A percentile compares a stretch with the other conserved stretches of the same genome.
Evolutionary conservation across 1,140 invertebrate genomes (phyloP).

Genomic region (Ips typographus): DNA sequence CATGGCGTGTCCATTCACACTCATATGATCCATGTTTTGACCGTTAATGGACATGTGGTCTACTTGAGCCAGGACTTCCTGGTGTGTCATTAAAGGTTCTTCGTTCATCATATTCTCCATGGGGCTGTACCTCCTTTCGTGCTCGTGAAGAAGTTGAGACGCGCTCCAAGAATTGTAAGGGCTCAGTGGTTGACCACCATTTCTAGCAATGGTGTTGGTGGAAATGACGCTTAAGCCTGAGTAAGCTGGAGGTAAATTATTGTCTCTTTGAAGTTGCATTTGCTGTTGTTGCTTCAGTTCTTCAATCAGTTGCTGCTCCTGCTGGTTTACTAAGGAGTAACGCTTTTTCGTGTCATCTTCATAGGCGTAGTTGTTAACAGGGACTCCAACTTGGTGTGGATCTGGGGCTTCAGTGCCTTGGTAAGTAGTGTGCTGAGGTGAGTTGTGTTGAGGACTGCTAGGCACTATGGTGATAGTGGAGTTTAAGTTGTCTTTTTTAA

Average conservation of each 20-base stretch:
- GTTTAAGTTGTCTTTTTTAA: constrained; percentile 48
- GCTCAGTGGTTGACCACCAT: constrained; percentile 54
- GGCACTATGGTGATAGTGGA: constrained; percentile 52
- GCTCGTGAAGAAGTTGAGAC: constrained; percentile 61
- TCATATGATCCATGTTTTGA: constrained; percentile 45
- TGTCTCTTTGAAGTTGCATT: constrained; percentile 42
- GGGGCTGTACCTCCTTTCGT: constrained; percentile 59
- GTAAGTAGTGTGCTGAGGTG: constrained; percentile 43
- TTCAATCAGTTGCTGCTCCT: constrained; percentile 52
- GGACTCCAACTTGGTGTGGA: constrained; percentile 52
- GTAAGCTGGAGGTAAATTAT: constrained; percentile 43
- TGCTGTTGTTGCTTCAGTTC: constrained; percentile 51
- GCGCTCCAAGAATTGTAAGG: constrained; percentile 62
- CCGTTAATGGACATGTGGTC: constrained; percentile 50
- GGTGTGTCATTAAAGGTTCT: constrained; percentile 41
- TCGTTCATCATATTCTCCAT: constrained; percentile 48
- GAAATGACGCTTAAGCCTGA: constrained; percentile 51
- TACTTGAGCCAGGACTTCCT: constrained; percentile 44
- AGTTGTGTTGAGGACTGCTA: constrained; percentile 43
- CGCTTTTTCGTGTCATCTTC: constrained; percentile 56
- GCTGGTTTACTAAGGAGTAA: constrained; percentile 55
- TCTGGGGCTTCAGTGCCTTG: constrained; percentile 44
- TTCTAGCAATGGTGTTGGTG: constrained; percentile 50
- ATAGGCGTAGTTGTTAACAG: constrained; percentile 48
- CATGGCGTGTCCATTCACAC: constrained; percentile 42